Base-by-base conservation (phyloP, 2,888 invertebrate species). In the Abrostola triplasia region DNA sequence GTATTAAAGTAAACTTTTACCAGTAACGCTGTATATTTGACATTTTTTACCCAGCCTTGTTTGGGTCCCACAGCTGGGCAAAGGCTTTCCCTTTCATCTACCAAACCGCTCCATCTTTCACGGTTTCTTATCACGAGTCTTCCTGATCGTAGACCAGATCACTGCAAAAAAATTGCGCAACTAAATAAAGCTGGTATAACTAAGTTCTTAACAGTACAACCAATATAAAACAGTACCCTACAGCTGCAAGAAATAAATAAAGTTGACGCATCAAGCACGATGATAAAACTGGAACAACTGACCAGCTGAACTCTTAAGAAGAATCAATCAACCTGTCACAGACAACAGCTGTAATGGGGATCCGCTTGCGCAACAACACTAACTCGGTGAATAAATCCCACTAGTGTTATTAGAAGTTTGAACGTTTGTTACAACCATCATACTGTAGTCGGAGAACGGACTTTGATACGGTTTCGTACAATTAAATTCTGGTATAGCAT, bases 311-410 rank as follows among this genome's bases (percentile, higher is more conserved):
- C 44, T 47, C 13, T 47, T 47, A 44, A 47, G 40, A 40, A 40
- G 44, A 47, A 47, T 44, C 24, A 47, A 47, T 47, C 44, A 47
- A 9, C 9, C 44, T 24, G 13, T 47, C 44, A 47, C 9, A 13
- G 13, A 24, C 13, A 13, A 47, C 44, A 47, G 44, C 44, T 47
- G 44, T 47, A 47, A 40, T 42, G 12, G 42, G 44, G 44, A 47
- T 24, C 44, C 13, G 13, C 13, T 10, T 47, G 44, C 44, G 24
- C 44, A 13, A 47, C 44, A 47, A 13, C 13, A 47, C 44, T 47
- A 47, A 47, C 44, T 47, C 44, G 44, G 44, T 47, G 8, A 47
- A 47, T 47, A 47, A 47, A 47, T 47, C 24, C 44, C 9, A 47
- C 44, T 24, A 24, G 44, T 47, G 9, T 47, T 47, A 47, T 47